These are phyloP conservation scores for Xestobium rufovillosum DNA, from an alignment of 2,888 invertebrate species.

Conservation along the genomic window DNA sequence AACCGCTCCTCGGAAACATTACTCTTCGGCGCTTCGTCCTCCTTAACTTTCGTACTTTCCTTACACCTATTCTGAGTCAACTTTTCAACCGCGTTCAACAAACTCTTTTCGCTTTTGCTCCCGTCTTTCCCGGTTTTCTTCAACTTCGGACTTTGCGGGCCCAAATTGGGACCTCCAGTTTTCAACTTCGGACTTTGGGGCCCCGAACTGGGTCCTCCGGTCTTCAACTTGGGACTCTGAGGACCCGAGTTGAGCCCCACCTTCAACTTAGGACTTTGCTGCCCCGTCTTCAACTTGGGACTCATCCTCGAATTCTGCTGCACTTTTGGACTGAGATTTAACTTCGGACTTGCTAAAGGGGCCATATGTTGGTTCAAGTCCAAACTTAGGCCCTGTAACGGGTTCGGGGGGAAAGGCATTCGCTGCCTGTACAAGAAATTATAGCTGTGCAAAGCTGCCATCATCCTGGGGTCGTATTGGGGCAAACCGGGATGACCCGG, in stretches of 20 bases:
- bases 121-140: conserved; percentile 22
- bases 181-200: too few species aligned
- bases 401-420: conserved; percentile 29
- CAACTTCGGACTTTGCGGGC: conserved; percentile 26
- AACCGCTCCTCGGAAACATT: background rate
- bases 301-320: conserved; percentile 24
- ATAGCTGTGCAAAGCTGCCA: conserved; percentile 38
- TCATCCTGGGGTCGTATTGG: conserved; percentile 39
- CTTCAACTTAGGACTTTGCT: conserved; percentile 21
- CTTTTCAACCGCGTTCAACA: conserved; percentile 39
- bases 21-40: background rate
- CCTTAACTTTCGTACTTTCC: background rate
- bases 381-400: conserved; percentile 27
- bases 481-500: conserved; percentile 36
- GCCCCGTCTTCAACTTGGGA: conserved; percentile 28
- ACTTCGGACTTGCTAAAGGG: background rate
- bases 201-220: too few species aligned
- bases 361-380: conserved; percentile 19
- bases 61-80: conserved; percentile 33
- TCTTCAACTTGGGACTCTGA: too few species aligned
- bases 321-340: conserved; percentile 10
- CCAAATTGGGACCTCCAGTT: too few species aligned
- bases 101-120: conserved; percentile 35
- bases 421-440: conserved; percentile 33
- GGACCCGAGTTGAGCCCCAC: too few species aligned